Conservation (phyloP, 2,888 invertebrate species). For the Neoscelio sp. region DNA sequence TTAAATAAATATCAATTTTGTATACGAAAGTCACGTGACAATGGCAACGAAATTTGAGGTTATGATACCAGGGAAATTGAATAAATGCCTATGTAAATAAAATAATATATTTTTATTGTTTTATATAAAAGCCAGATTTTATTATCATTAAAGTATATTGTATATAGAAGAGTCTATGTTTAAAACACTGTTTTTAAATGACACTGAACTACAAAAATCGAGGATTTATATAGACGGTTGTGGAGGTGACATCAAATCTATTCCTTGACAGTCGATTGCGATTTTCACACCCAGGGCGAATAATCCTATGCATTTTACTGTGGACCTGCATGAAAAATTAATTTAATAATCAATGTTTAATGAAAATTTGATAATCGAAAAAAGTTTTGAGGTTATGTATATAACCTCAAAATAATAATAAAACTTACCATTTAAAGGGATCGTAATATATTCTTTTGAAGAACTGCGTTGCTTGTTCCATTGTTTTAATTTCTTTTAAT, state of each 20-base stretch:
- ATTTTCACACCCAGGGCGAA: constrained; percentile 91
- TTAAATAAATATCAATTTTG: too few species aligned
- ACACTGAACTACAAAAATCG: too few species aligned
- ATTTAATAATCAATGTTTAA: constrained; percentile 60
- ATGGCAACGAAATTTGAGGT: too few species aligned
- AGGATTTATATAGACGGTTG: constrained; percentile 39
- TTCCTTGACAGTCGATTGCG: constrained; percentile 90
- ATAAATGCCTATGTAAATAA: too few species aligned
- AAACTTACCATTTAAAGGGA: constrained; percentile 90
- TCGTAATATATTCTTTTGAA: constrained; percentile 86
- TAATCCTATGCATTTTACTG: constrained; percentile 91
- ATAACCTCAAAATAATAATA: constrained; percentile 7
- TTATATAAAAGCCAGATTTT: too few species aligned
- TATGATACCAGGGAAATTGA: too few species aligned
- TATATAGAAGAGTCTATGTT: neutral
- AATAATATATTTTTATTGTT: constrained; percentile 18
- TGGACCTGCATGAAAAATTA: constrained; percentile 86
- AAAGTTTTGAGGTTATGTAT: too few species aligned
- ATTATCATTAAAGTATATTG: too few species aligned
- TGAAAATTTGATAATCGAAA: neutral
- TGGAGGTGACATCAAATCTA: constrained; percentile 88
- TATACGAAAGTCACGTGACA: too few species aligned
- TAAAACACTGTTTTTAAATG: too few species aligned
- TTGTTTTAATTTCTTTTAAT: too few species aligned
- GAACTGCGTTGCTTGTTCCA: too few species aligned